These are phyloP conservation scores for Sitta carolinensis DNA, from an alignment of 2,797 vertebrate genomes.

Conservation along the genomic window DNA sequence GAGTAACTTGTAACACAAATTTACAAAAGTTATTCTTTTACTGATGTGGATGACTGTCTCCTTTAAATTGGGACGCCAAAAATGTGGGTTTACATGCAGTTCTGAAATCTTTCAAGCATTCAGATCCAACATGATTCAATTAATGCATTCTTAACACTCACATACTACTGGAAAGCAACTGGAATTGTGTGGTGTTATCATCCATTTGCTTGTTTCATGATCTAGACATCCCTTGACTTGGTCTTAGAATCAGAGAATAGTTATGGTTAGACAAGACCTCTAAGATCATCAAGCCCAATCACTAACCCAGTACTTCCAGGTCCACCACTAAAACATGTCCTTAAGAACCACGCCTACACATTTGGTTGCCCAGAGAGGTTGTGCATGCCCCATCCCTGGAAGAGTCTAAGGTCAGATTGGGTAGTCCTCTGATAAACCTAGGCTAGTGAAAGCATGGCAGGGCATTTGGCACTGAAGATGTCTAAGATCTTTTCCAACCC, in stretches of 20 bases:
- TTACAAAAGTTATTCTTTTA: background rate
- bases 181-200: background rate
- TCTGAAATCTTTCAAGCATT: background rate
- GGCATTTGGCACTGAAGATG: too few relatives aligned
- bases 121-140: background rate
- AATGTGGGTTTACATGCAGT: rapidly evolving
- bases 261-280: background rate
- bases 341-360: background rate
- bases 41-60: rapidly evolving
- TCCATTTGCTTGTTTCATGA: background rate
- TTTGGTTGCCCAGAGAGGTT: background rate
- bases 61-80: rapidly evolving
- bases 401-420: background rate
- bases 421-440: background rate
- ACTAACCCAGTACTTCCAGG: background rate
- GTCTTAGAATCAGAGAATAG: background rate
- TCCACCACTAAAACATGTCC: too few relatives aligned
- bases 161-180: background rate
- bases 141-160: background rate
- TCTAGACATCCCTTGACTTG: background rate
- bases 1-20: background rate
- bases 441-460: background rate
- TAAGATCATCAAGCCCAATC: background rate
- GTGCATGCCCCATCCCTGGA: background rate
- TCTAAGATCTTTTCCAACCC: background rate